phyloP scores from a whole-genome alignment of 64 coral and sea anemone genomes.

The Cladopsammia gracilis region DNA sequence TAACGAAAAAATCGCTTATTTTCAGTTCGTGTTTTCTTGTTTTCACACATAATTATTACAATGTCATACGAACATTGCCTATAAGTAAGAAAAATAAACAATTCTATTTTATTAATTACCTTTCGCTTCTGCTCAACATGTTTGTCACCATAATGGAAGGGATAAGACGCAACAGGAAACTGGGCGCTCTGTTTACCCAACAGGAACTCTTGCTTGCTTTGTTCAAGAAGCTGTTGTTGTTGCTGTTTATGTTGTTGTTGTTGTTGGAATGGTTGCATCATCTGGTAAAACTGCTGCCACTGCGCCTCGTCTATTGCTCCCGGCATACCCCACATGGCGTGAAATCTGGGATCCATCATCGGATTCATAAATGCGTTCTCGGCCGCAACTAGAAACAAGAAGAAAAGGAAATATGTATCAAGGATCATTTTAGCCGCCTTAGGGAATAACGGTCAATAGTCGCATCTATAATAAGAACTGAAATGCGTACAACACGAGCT shows the following conservation, averaged over 20 bases:
- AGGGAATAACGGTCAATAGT: too few species aligned
- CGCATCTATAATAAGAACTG: too few species aligned
- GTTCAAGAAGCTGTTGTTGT: slow-evolving; percentile 53
- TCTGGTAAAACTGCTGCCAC: slow-evolving; percentile 75
- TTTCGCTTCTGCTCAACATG: slow-evolving; percentile 57
- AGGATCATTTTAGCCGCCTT: neutral
- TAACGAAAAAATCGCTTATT: too few species aligned
- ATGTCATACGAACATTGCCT: too few species aligned
- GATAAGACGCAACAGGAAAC: slow-evolving; percentile 24
- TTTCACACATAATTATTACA: too few species aligned
- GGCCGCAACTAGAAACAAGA: slow-evolving; percentile 1
- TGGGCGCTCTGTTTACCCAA: slow-evolving; percentile 35
- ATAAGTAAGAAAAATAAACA: too few species aligned
- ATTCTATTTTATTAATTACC: neutral
- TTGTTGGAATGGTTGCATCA: slow-evolving; percentile 25
- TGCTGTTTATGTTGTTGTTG: slow-evolving; percentile 30
- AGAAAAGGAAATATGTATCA: neutral
- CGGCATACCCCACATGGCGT: slow-evolving; percentile 52
- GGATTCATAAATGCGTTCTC: slow-evolving; percentile 64
- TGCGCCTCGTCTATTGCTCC: slow-evolving; percentile 59
- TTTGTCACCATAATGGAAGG: slow-evolving; percentile 53
- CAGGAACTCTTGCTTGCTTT: slow-evolving; percentile 62
- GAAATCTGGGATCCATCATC: slow-evolving; percentile 37
- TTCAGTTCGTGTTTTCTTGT: too few species aligned
- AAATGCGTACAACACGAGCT: too few species aligned